A percentile compares a stretch with the other conserved stretches of the same genome.
Conservation (phyloP, 1,140 invertebrate genomes). For the Diachasmimorpha longicaudata region DNA sequence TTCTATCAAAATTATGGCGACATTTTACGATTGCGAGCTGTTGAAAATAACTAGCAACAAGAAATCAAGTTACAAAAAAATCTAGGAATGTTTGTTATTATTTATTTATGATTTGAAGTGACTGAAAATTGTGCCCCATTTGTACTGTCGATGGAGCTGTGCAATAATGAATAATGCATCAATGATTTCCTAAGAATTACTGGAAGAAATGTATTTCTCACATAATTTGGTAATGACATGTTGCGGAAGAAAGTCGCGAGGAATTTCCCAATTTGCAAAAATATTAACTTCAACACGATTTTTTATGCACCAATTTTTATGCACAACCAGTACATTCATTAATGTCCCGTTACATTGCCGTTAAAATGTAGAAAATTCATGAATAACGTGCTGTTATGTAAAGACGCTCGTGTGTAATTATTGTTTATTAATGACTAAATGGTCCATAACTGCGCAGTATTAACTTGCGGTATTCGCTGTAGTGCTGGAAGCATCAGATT, state of each 20-base stretch:
- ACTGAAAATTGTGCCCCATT: background rate
- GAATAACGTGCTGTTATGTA: background rate
- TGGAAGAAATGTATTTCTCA: background rate
- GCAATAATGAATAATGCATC: background rate
- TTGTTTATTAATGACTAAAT: background rate
- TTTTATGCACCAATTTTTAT: too few relatives aligned
- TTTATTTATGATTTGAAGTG: background rate
- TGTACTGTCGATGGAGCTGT: background rate
- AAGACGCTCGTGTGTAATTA: background rate
- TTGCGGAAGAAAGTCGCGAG: too few relatives aligned
- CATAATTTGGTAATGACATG: too few relatives aligned
- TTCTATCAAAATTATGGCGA: too few relatives aligned
- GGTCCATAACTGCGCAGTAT: background rate
- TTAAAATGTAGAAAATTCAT: background rate
- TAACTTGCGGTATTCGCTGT: background rate
- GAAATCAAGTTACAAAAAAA: background rate
- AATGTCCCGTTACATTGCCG: background rate
- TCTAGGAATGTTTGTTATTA: background rate
- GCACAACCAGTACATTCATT: background rate
- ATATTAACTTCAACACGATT: too few relatives aligned
- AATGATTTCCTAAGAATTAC: background rate
- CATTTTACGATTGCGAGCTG: background rate
- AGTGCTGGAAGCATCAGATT: background rate
- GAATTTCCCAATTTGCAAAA: too few relatives aligned
- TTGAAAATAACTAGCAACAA: background rate